phyloP scores from a whole-genome alignment of 2,113 vertebrate genomes.

The Burhinus bistriatus region DNA sequence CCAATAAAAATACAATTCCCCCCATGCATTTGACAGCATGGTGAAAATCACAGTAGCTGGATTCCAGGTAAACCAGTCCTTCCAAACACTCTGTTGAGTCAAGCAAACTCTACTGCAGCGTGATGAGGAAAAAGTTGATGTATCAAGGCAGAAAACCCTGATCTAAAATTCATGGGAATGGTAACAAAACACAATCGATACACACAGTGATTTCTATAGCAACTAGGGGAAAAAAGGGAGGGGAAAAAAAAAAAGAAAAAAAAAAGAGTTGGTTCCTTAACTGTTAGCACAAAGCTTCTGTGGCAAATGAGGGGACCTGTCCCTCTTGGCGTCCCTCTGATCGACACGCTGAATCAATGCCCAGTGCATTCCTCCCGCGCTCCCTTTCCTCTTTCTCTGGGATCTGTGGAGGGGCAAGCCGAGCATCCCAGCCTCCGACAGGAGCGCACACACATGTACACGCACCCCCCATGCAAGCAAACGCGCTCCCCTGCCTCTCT shows the following conservation, averaged over 20 bases:
- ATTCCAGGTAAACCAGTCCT: slow-evolving; percentile 10
- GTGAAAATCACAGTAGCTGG: neutral
- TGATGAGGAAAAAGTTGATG: slow-evolving; percentile 49
- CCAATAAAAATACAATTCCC: neutral
- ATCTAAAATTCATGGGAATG: slow-evolving; percentile 8
- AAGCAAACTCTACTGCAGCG: slow-evolving; percentile 54
- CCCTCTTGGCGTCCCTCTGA: slow-evolving; percentile 28
- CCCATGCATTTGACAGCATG: neutral
- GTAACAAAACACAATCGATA: slow-evolving; percentile 17
- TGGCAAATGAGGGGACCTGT: slow-evolving; percentile 22
- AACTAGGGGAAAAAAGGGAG: neutral
- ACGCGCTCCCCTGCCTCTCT: slow-evolving; percentile 7
- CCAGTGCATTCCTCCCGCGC: neutral
- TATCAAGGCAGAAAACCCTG: neutral
- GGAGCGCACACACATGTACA: slow-evolving; percentile 11
- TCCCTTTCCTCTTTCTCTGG: slow-evolving; percentile 11
- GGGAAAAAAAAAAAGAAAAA: slow-evolving; percentile 10
- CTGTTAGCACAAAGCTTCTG: neutral
- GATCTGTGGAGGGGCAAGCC: neutral
- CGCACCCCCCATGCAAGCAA: neutral
- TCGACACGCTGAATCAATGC: neutral
- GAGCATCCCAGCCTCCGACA: slow-evolving; percentile 1
- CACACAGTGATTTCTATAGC: slow-evolving; percentile 37
- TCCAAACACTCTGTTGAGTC: slow-evolving; percentile 20
- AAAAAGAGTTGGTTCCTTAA: slow-evolving; percentile 51